A percentile compares a stretch with the other conserved stretches of the same genome.
phyloP scores from a whole-genome alignment of 2,888 invertebrate genomes.

The Chelonus formosanus region DNA sequence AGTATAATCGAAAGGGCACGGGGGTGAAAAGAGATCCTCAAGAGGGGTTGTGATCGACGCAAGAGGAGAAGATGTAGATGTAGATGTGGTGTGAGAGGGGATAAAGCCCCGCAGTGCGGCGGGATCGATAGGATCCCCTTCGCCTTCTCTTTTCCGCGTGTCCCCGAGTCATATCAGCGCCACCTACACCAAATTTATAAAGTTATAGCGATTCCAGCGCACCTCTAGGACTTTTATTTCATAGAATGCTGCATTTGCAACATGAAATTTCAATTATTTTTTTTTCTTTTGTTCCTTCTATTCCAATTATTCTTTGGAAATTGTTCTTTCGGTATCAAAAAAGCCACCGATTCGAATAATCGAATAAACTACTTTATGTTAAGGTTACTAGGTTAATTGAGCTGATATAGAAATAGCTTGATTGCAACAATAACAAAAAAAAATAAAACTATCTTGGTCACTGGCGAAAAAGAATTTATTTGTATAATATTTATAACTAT shows the following conservation, averaged over 20 bases:
- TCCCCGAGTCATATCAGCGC: constrained; percentile 25
- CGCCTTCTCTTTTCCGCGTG: constrained; percentile 33
- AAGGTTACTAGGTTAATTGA: no score
- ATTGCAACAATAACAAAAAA: no score
- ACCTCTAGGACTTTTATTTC: constrained; percentile 1
- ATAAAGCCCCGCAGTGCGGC: constrained; percentile 65
- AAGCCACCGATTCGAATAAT: no score
- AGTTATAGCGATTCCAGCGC: constrained; percentile 1
- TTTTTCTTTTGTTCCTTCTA: no score
- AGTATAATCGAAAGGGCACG: constrained; percentile 34
- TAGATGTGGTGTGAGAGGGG: constrained; percentile 50
- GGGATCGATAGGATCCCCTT: constrained; percentile 63
- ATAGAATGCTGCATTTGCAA: neutral
- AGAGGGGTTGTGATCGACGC: constrained; percentile 19
- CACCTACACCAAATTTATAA: constrained; percentile 1
- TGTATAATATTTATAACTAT: no score
- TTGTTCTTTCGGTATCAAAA: no score
- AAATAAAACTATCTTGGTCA: no score
- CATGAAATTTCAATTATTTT: no score
- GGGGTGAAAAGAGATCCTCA: constrained; percentile 31
- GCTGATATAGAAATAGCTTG: no score
- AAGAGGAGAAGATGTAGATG: constrained; percentile 34
- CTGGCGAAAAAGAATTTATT: no score
- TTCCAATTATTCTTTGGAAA: no score
- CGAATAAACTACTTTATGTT: no score